A percentile compares a stretch with the other conserved stretches of the same genome.
Conservation (phyloP, 2,797 vertebrate genomes). For the Cetoscarus ocellatus region DNA sequence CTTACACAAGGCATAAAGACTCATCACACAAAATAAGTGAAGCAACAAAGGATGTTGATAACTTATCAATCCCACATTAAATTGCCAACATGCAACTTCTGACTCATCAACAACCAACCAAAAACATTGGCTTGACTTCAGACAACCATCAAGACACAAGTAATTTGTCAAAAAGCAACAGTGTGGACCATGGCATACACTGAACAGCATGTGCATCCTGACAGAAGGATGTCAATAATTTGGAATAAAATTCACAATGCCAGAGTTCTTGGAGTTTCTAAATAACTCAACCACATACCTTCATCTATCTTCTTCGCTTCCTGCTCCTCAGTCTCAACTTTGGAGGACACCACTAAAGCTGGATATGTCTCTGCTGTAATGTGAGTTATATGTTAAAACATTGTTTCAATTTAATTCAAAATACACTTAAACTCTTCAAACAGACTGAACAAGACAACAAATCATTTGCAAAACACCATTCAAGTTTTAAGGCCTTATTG, state of each 20-base stretch:
- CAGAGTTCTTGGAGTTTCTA: neutral
- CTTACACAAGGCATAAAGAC: neutral
- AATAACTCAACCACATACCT: conserved; percentile 49
- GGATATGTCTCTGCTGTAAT: conserved; percentile 37
- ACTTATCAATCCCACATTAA: conserved; percentile 3
- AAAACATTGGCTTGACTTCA: conserved; percentile 3
- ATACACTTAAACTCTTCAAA: neutral
- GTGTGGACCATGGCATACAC: neutral
- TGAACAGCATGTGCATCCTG: neutral
- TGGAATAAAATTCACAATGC: too few relatives aligned
- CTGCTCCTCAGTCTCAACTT: conserved; percentile 36
- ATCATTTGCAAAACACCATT: conserved; percentile 19
- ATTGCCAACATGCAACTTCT: conserved; percentile 1
- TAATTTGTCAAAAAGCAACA: neutral
- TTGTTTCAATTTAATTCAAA: neutral
- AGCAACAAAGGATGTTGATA: neutral
- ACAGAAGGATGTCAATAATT: neutral
- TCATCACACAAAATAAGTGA: neutral
- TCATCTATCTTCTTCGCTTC: conserved; percentile 41
- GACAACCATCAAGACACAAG: conserved; percentile 16
- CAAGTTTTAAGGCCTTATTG: neutral
- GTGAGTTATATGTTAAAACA: conserved; percentile 27
- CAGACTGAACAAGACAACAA: conserved; percentile 13
- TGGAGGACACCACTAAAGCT: conserved; percentile 21
- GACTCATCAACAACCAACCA: conserved; percentile 1